phyloP scores from a whole-genome alignment of 2,888 invertebrate genomes.

The Agrochola circellaris region DNA sequence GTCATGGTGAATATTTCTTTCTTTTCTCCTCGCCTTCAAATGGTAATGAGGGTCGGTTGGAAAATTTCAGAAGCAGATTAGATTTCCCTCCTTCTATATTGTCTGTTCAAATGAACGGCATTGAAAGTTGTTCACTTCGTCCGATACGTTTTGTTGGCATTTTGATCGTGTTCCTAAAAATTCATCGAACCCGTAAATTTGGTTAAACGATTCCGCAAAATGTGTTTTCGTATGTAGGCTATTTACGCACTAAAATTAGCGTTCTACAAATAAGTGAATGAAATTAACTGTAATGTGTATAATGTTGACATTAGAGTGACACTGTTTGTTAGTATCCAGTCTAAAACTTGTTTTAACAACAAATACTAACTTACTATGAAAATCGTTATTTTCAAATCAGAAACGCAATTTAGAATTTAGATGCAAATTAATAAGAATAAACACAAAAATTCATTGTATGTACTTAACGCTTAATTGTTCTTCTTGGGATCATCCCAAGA shows the following conservation, averaged over 20 bases:
- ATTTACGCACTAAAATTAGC: constrained; percentile 40
- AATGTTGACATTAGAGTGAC: constrained; percentile 22
- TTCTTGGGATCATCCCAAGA: neutral
- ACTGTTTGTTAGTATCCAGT: constrained; percentile 7
- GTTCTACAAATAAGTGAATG: constrained; percentile 9
- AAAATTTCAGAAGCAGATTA: constrained; percentile 85
- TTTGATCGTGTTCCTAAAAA: constrained; percentile 53
- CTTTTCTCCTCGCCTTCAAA: constrained; percentile 82
- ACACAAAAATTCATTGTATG: neutral
- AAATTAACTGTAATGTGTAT: constrained; percentile 32
- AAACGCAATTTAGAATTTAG: neutral
- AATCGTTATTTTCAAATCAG: neutral
- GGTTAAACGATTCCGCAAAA: constrained; percentile 14
- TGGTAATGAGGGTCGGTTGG: constrained; percentile 86
- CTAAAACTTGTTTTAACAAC: neutral
- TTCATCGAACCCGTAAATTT: constrained; percentile 41
- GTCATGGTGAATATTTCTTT: constrained; percentile 83
- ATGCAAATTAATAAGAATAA: neutral
- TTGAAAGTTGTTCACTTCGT: constrained; percentile 70
- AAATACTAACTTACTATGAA: neutral
- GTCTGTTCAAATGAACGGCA: constrained; percentile 74
- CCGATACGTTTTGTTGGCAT: constrained; percentile 59
- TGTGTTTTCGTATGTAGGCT: constrained; percentile 23
- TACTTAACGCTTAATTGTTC: too few relatives aligned
- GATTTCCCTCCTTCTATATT: constrained; percentile 79